Conservation (phyloP, 2,113 vertebrate species). For the Eulemur macaco region DNA sequence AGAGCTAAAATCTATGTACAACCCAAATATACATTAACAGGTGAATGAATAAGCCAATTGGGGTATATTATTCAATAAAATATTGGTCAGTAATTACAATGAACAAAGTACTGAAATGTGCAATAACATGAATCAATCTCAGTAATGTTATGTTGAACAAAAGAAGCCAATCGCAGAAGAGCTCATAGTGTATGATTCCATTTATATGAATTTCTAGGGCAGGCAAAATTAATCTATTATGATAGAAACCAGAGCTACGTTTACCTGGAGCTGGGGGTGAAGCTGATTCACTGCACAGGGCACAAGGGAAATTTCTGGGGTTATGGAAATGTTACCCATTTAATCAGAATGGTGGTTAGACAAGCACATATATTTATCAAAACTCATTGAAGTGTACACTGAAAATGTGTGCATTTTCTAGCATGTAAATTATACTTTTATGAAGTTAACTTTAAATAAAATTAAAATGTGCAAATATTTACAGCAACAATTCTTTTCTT, state of each 20-base stretch:
- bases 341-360: background rate
- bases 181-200: background rate
- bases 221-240: background rate
- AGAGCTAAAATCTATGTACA: background rate
- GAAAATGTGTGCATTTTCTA: background rate
- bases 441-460: conserved; percentile 5
- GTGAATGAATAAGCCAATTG: background rate
- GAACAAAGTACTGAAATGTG: background rate
- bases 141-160: background rate
- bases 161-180: background rate
- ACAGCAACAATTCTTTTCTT: background rate
- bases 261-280: background rate
- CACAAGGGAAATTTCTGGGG: background rate
- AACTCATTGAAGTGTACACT: background rate
- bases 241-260: background rate
- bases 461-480: background rate
- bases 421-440: background rate
- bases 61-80: background rate
- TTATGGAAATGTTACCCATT: background rate
- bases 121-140: background rate
- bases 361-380: background rate
- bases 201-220: background rate
- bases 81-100: background rate
- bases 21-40: background rate
- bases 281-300: background rate